Evolutionary conservation across 2,113 vertebrate genomes (phyloP), one percentile per base, ranked within the genome.

Genomic region (Eira barbara): DNA sequence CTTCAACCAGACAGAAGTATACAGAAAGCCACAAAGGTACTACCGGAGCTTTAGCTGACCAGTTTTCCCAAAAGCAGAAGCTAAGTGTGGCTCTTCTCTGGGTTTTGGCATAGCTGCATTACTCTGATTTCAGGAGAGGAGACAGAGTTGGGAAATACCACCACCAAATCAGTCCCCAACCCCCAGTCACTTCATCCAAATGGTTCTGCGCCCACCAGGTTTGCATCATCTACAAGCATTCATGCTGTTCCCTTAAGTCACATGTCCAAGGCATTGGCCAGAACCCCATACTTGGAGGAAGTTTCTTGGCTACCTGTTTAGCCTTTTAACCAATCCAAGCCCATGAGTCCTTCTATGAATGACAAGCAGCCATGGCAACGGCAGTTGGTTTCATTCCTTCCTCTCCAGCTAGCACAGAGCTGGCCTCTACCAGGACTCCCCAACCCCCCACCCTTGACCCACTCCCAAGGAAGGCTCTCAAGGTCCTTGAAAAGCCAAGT

Each of bases 1-100:
- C 98, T 97, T 98, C 93, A 95, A 86, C 93, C 96, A 98, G 97
- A 95, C 95, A 97, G 98, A 98, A 97, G 97, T 92, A 97, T 94
- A 98, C 97, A 98, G 95, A n/a, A 88, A 98, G 98, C 98, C 98
- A 98, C 98, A 98, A 97, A 98, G 95, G 97, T 97, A 97, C 98
- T 97, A 98, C 96, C 95, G 88, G 98, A 97, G 57, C 98, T 98
- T 96, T 79, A 71, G 82, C 52, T 93, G 95, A 97, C 97, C 97
- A 59, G 96, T 85, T 86, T 95, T 95, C 97, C 95, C 97, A 29
- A 95, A 97, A 98, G 98, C 82, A 84, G 80, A 95, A 83, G 80
- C 80, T 78, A 63, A 76, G 80, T 57, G 80, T 90, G 87, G 91
- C 93, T 95, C 85, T 55, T 79, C 67, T 87, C 65, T 67, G 87